Evolutionary conservation across 2,113 vertebrate genomes (phyloP), one percentile per base, ranked within the genome.

Genomic region (Nicator chloris): DNA sequence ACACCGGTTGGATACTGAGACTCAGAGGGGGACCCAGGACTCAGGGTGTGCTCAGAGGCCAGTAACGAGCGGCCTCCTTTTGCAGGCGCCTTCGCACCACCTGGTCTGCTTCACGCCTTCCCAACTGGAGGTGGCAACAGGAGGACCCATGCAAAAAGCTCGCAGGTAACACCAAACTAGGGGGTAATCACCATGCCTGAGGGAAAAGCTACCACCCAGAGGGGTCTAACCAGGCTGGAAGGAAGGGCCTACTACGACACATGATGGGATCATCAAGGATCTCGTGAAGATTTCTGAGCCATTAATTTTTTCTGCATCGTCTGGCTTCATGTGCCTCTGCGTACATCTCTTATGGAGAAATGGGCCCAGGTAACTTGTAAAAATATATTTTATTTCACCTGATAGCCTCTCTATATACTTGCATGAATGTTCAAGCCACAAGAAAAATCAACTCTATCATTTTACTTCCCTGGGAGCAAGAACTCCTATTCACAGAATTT

Each of bases 1-100:
- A 22, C 13, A 14, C 20, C n/a, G 37, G 15, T 10, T 20, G 27
- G 24, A 68, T 3, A 4, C 59, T 33, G 14, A 35, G 21, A 17
- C 33, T 70, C 19, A 11, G 35, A 84, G 28, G 10, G 30, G 28
- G 27, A 8, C 15, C 50, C 12, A 20, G 2, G 10, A 75, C 37
- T 13, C 31, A 19, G 6, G 21, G 20, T 23, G 31, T 45, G 21
- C 37, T 54, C 19, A 6, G 51, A 60, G 66, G 24, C 4, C 33
- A 39, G 18, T 1, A 35, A 49, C 0, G 11, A 35, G 45, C 9
- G 10, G 6, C 10, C 15, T 26, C 70, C 18, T 9, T 7, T 4
- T 15, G 13, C 54, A 45, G 22, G 15, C 15, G 13, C 30, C 42
- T 39, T 0, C 1, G 2, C 13, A 54, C 15, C 33, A 64, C 27